phyloP scores from a whole-genome alignment of 2,888 invertebrate species.

The Drosophila ustulata region DNA sequence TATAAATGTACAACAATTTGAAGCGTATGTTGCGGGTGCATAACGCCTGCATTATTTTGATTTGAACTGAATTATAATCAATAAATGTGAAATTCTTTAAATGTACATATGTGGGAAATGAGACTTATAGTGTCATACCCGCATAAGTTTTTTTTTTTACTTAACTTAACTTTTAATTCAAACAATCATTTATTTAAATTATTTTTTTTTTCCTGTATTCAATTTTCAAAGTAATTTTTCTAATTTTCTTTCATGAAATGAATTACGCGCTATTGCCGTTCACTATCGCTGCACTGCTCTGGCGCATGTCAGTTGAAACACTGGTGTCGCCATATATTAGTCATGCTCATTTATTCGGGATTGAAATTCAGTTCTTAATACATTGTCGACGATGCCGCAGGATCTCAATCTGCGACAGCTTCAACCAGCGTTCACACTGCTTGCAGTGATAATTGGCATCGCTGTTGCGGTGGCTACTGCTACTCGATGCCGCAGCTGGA shows the following conservation, averaged over 20 bases:
- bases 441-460: constrained; percentile 88
- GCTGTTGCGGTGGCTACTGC: background rate
- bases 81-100: constrained; percentile 17
- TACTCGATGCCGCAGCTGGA: background rate
- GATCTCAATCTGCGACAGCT: constrained; percentile 93
- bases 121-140: background rate
- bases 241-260: background rate
- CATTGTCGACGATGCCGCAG: constrained; percentile 92
- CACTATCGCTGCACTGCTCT: constrained; percentile 2
- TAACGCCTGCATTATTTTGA: background rate
- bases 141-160: background rate
- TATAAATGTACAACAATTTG: constrained; percentile 7
- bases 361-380: constrained; percentile 42
- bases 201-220: background rate
- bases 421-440: constrained; percentile 89
- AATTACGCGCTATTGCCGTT: too few species aligned
- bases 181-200: background rate
- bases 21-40: background rate
- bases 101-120: background rate
- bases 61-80: constrained; percentile 1
- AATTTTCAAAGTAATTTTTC: background rate
- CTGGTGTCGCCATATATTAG: constrained; percentile 4
- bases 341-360: background rate
- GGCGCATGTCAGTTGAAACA: background rate
- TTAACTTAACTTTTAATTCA: background rate